Percentiles rank a stretch among this genome's conserved stretches.
These are phyloP conservation scores for Caretta caretta DNA, from an alignment of 2,113 vertebrate genomes.

Conservation along the genomic window DNA sequence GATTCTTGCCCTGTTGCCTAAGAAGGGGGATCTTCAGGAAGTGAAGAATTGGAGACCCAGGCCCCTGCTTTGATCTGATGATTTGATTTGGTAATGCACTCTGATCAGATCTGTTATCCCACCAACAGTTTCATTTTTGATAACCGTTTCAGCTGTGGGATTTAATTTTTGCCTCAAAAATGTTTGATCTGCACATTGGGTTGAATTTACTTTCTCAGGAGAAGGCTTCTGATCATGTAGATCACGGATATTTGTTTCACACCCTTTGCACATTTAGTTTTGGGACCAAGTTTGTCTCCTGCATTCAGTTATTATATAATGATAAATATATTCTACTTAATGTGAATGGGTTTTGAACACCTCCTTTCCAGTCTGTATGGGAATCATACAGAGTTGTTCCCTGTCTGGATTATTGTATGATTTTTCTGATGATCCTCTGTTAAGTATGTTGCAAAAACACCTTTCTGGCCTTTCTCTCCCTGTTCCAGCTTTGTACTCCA, in stretches of 20 bases:
- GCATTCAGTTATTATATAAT: not conserved
- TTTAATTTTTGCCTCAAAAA: not conserved
- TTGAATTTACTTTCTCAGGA: not conserved
- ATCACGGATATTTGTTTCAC: not conserved
- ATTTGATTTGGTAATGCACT: not conserved
- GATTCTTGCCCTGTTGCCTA: not conserved
- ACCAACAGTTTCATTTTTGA: not conserved
- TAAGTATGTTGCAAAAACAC: too few relatives aligned
- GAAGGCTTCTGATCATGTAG: not conserved
- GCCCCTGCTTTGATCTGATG: not conserved
- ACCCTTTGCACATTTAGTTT: not conserved
- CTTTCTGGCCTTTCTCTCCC: too few relatives aligned
- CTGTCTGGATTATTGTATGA: too few relatives aligned
- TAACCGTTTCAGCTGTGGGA: not conserved
- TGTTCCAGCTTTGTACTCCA: too few relatives aligned
- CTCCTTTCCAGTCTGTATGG: too few relatives aligned
- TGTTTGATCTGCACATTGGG: not conserved
- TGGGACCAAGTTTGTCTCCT: not conserved
- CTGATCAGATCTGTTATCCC: not conserved
- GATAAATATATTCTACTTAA: not conserved
- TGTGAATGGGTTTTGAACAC: not conserved
- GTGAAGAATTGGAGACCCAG: not conserved
- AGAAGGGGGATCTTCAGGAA: too few relatives aligned
- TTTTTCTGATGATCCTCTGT: too few relatives aligned
- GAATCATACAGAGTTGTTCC: too few relatives aligned